These are phyloP conservation scores for Nomada hirtipes DNA, from an alignment of 2,888 invertebrate species.

Conservation along the genomic window DNA sequence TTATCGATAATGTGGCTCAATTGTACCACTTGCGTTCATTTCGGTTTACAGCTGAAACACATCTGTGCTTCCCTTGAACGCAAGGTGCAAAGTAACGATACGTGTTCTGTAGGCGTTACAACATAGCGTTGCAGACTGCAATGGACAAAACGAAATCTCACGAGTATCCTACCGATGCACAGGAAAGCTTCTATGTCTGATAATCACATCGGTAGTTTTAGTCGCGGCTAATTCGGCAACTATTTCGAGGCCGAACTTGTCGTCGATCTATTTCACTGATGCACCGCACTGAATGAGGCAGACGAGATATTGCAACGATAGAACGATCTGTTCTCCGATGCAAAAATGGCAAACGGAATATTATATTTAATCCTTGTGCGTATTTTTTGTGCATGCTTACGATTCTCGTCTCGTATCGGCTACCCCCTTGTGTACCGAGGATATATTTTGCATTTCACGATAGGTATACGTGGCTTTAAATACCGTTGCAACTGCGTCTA, in stretches of 20 bases:
- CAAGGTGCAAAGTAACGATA: background rate
- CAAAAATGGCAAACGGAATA: too few relatives aligned
- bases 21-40: too few relatives aligned
- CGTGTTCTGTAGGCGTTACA: background rate
- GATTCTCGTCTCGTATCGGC: conserved; percentile 4
- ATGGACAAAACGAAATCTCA: conserved; percentile 17
- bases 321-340: background rate
- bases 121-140: conserved; percentile 4
- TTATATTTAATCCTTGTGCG: too few relatives aligned
- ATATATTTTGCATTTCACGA: background rate
- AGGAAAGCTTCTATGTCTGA: conserved; percentile 30
- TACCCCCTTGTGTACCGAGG: background rate
- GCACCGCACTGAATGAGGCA: background rate
- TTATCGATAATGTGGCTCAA: background rate
- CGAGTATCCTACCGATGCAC: background rate
- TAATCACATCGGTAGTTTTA: conserved; percentile 33
- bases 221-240: background rate
- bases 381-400: too few relatives aligned
- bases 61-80: background rate
- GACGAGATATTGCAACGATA: too few relatives aligned
- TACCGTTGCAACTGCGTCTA: background rate
- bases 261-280: conserved; percentile 33
- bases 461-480: conserved; percentile 8
- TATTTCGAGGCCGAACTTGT: background rate
- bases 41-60: background rate